Base-by-base conservation (phyloP, 1,140 invertebrate genomes). In the Ridgeia piscesae region DNA sequence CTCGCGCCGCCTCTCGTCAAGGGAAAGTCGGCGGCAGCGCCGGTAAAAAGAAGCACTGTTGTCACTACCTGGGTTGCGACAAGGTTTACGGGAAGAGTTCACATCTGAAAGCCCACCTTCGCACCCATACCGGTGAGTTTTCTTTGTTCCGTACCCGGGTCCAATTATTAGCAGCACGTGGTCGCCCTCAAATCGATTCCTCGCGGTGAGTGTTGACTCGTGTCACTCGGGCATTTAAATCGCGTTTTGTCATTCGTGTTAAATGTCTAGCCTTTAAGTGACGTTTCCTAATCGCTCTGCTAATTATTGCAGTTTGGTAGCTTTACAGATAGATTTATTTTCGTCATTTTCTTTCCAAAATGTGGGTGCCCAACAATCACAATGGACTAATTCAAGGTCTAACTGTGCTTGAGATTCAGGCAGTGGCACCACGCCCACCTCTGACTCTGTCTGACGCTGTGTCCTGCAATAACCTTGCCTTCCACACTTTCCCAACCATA, bases 21-120 rank as follows among this genome's bases (percentile, higher is more conserved):
- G 34, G 34, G 17, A 90, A 90, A 27, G 31, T 90, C 89, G 34
- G 8, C 34, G 89, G 91, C 35, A 17, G 33, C 35, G n/a, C 48
- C 34, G 42, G 48, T 1, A 34, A 58, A 33, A 92, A 89, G 35
- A 33, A 88, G 34, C 91, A 92, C 48, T 35, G 33, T 0, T 97
- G 97, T 94, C 96, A 96, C 2, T 95, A 97, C 94, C 96, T 96
- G 0, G 97, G 97, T 17, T 98, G 97, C 94, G 96, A 95, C 58
- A 98, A 98, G 95, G 97, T 96, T 2, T 98, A 97, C 95, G 97
- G 97, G 4, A 98, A 98, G 94, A 97, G 97, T 92, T 97, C 97
- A 0, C 97, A 98, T 95, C 95, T 97, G 91, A 97, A 97, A 94
- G 97, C 97, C 11, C 97, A 97, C 94, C 95, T 97, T 42, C 94